phyloP scores from a whole-genome alignment of 2,113 vertebrate species.

The Pelecanoides urinatrix region DNA sequence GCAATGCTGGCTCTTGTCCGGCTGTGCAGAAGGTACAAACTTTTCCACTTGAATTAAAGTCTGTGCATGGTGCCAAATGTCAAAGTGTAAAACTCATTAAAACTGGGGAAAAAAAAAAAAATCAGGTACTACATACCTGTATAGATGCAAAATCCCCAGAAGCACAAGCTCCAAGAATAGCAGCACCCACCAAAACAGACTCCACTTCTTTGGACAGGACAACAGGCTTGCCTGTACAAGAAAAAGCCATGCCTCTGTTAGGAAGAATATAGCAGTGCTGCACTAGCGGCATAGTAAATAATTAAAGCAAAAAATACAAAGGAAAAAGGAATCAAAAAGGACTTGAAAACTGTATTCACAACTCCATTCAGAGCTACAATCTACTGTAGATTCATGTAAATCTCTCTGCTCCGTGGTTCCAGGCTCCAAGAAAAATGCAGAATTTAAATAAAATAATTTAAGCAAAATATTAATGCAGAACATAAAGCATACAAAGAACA shows the following conservation, averaged over 20 bases:
- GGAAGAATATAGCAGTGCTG: not conserved
- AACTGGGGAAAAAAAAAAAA: not conserved
- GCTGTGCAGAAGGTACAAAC: slow-evolving; percentile 11
- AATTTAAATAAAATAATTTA: not conserved
- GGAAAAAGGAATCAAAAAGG: not conserved
- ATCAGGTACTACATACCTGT: slow-evolving; percentile 76
- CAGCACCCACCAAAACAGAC: slow-evolving; percentile 90
- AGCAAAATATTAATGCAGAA: not conserved
- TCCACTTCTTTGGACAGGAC: slow-evolving; percentile 90
- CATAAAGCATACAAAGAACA: not conserved
- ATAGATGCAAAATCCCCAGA: slow-evolving; percentile 86
- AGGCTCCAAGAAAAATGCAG: not conserved
- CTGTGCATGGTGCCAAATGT: not conserved
- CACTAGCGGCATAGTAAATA: not conserved
- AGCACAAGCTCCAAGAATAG: slow-evolving; percentile 91
- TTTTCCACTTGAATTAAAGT: slow-evolving; percentile 50
- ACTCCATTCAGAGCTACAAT: not conserved
- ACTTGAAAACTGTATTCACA: not conserved
- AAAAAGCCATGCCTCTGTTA: slow-evolving; percentile 53
- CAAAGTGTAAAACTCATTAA: not conserved
- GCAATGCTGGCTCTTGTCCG: not conserved
- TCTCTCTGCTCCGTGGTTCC: not conserved
- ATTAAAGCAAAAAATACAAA: not conserved
- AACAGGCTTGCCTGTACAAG: slow-evolving; percentile 83
- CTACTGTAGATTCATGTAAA: not conserved